Base-by-base conservation (phyloP, 2,113 vertebrate genomes). In the Thomomys bottae region DNA sequence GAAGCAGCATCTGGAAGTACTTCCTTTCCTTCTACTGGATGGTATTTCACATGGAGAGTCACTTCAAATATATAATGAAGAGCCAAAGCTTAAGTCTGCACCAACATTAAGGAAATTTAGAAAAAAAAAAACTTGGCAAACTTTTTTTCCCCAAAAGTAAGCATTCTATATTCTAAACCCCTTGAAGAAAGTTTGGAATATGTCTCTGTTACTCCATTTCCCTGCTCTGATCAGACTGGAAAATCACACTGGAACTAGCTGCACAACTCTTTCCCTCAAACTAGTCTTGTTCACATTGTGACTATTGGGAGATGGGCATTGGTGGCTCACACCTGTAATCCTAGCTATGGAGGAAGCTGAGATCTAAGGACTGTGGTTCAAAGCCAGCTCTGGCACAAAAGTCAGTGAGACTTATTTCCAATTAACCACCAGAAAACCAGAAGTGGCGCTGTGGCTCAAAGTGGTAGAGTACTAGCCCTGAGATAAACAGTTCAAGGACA, bases 1-100 rank as follows among this genome's bases (percentile, higher is more conserved):
- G 40, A 91, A 57, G 49, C n/a, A 83, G 40, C 92, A 94, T 92
- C 93, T 96, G 88, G 90, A 96, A 95, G 91, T 54, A 72, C 38
- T 88, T 93, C 83, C 83, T 54, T 87, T 94, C 67, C 45, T 77
- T 92, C 80, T 92, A 49, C 92, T 93, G 79, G 90, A 73, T 83
- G n/a, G 70, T 87, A 80, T 89, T 92, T 64, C 32, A 75, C 71
- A 92, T 75, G 14, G 73, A 92, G 21, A 82, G 73, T 91, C 84
- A 92, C 64, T 89, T 81, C 72, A 72, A 91, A 95, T 88, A 90
- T 57, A 90, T 59, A 87, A 63, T 79, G 78, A 94, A 94, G 95
- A 88, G 66, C 63, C 86, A 93, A 94, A 86, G 63, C 28, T 93
- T 94, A 94, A 89, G 78, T 83, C 83, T 90, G 87, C 45, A 94